phyloP scores from a whole-genome alignment of 1,140 invertebrate species.

The Brachionus sp. region DNA sequence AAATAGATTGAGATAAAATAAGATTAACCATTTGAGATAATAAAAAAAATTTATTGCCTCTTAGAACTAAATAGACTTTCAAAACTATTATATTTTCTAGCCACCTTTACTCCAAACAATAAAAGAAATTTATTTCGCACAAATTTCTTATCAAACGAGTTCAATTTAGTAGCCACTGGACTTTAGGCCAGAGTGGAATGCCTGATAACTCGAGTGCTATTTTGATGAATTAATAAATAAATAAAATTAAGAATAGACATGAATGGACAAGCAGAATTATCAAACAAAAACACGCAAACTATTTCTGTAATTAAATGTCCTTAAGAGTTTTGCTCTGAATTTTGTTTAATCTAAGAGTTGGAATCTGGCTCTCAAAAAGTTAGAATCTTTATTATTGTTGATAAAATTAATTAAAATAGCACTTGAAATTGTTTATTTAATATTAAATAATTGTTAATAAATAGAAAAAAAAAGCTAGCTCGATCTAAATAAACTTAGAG shows the following conservation, averaged over 20 bases:
- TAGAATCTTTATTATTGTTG: neutral
- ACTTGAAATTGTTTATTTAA: slow-evolving; percentile 29
- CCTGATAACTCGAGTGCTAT: slow-evolving; percentile 24
- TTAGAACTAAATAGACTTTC: slow-evolving; percentile 20
- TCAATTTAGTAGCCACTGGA: neutral
- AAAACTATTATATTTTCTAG: neutral
- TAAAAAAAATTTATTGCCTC: slow-evolving; percentile 40
- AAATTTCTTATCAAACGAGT: slow-evolving; percentile 24
- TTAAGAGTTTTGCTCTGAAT: neutral
- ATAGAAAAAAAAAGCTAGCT: neutral
- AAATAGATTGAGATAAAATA: slow-evolving; percentile 10
- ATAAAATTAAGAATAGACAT: slow-evolving; percentile 10
- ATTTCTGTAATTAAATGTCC: slow-evolving; percentile 11
- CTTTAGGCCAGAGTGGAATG: slow-evolving; percentile 18
- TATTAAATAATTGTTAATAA: slow-evolving; percentile 19
- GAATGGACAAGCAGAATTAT: neutral
- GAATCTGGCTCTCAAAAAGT: neutral
- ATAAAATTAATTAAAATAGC: slow-evolving; percentile 39
- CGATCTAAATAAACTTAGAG: neutral
- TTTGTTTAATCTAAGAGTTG: neutral
- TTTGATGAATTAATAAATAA: slow-evolving; percentile 28
- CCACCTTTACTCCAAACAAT: neutral
- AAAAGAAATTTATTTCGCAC: neutral
- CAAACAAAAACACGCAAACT: slow-evolving; percentile 23
- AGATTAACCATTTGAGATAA: slow-evolving; percentile 43